Base-by-base conservation (phyloP, 2,113 vertebrate genomes). In the Polypterus bichir region DNA sequence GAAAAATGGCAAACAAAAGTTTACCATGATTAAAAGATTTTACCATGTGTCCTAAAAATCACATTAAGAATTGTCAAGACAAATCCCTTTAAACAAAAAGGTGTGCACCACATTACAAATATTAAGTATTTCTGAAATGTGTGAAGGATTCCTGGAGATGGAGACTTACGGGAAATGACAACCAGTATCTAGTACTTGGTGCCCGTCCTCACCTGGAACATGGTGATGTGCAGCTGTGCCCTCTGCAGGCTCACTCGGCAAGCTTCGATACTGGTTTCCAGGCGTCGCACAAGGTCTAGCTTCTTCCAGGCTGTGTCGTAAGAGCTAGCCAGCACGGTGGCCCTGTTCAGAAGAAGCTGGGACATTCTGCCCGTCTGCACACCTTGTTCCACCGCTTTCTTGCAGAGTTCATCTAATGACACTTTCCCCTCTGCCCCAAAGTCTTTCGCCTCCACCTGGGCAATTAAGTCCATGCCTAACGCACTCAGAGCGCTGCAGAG, bases 231-330 rank as follows among this genome's bases (percentile, higher is more conserved):
- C 64, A 99, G 70, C 75, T 98, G 96, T 8, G 89, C 89, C 46
- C 96, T 84, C 80, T 98, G 95, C 62, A 98, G 82, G 66, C 93
- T 93, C 66, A 94, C 92, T 77, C 94, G 97, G 65, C 86, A 89
- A 0, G 92, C 89, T 1, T 96, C 88, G 56, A 97, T 91, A 67
- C 88, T 92, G 59, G 85, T 83, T 47, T 99, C 93, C 57, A 99
- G 70, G 7, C 94, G 84, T 66, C 91, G 89, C 48, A 97, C 87
- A 47, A 97, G 79, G 68, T 99, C 96, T 3, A 92, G 84, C 63
- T 97, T 98, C 80, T 99, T 99, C 95, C 94, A 98, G 0, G 96
- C 94, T 0, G 95, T 93, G 67, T 99, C 95, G 0, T 91, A 99
- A 1, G 96, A 98, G 8, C 93, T 92, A 3, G 91, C 95, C 65